These are phyloP conservation scores for Stegana nigrithorax DNA, from an alignment of 2,888 invertebrate species.

Conservation along the genomic window DNA sequence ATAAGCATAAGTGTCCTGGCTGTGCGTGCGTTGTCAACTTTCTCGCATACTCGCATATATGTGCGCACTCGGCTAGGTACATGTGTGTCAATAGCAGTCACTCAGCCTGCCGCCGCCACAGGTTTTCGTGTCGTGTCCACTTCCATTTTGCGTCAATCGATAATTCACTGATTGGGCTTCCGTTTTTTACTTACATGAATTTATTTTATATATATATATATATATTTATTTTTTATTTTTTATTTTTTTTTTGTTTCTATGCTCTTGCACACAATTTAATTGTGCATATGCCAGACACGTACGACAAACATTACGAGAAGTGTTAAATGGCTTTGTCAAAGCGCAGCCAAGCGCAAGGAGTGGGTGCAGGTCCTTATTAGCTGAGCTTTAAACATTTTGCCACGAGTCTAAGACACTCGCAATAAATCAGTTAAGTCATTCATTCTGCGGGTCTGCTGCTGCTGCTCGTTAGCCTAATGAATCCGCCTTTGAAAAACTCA, in stretches of 20 bases:
- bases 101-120: neutral
- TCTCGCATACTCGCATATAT: neutral
- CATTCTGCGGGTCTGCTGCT: neutral
- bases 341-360: too few species aligned
- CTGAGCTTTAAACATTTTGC: neutral
- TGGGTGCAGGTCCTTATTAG: neutral
- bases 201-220: too few species aligned
- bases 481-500: slow-evolving; percentile 23
- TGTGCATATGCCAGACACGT: slow-evolving; percentile 54
- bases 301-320: neutral
- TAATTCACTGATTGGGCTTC: slow-evolving; percentile 50
- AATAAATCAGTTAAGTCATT: neutral
- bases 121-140: slow-evolving; percentile 19
- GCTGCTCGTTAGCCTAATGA: slow-evolving; percentile 53
- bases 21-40: neutral
- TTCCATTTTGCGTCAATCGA: slow-evolving; percentile 56
- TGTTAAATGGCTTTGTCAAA: too few species aligned
- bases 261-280: slow-evolving; percentile 43
- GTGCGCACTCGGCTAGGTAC: neutral
- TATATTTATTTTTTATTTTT: too few species aligned
- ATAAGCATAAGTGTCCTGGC: neutral
- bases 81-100: neutral
- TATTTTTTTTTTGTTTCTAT: slow-evolving; percentile 25
- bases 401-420: neutral
- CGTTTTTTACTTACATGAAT: slow-evolving; percentile 41